phyloP scores from a whole-genome alignment of 2,888 invertebrate species.

The Xylophagus ater region DNA sequence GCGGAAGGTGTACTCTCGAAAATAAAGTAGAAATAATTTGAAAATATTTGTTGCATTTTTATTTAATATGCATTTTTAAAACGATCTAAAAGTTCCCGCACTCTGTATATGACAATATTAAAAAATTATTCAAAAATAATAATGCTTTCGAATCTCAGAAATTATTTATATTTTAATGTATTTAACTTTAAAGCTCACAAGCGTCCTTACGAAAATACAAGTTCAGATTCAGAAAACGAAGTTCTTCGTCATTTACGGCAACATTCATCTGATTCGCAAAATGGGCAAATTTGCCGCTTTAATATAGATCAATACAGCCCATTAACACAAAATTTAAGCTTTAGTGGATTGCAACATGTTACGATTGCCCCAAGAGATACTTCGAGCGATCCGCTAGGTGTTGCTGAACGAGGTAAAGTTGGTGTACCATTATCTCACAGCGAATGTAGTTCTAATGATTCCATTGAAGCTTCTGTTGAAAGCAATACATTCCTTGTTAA shows the following conservation, averaged over 20 bases:
- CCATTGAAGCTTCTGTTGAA: conserved; percentile 37
- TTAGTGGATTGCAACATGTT: conserved; percentile 34
- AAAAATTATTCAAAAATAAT: no score
- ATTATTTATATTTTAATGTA: background rate
- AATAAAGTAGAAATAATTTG: no score
- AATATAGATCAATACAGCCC: conserved; percentile 33
- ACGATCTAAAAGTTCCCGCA: no score
- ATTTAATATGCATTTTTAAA: no score
- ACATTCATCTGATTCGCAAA: conserved; percentile 34
- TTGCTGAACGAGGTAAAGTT: conserved; percentile 39
- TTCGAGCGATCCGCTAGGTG: conserved; percentile 35
- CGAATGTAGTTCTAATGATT: conserved; percentile 39
- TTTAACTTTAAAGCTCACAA: conserved; percentile 29
- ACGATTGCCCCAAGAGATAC: conserved; percentile 31
- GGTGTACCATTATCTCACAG: conserved; percentile 38
- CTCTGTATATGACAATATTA: no score
- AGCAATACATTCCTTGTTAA: conserved; percentile 35
- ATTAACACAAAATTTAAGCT: conserved; percentile 26
- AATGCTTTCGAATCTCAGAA: no score
- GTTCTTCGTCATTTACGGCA: conserved; percentile 48
- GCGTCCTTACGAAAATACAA: conserved; percentile 40
- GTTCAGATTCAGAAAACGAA: conserved; percentile 66
- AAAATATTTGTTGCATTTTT: no score
- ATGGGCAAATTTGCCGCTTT: conserved; percentile 30
- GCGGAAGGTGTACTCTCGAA: no score